Evolutionary conservation across 2,888 invertebrate species (phyloP).

Genomic region (Bombylius major): DNA sequence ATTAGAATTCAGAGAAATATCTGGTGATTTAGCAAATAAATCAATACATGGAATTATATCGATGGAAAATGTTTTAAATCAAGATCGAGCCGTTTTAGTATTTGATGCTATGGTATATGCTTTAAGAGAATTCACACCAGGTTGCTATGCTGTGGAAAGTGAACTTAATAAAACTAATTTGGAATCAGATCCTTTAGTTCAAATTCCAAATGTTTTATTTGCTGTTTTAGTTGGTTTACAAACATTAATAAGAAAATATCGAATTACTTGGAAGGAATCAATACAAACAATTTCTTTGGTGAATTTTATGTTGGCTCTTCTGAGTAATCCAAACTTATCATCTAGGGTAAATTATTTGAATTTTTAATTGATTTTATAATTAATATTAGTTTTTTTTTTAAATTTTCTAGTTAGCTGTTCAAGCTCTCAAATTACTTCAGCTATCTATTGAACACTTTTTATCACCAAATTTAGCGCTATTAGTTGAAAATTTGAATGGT

Average conservation of each 20-base stretch:
- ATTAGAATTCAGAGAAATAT: slow-evolving; percentile 15
- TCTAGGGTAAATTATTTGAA: slow-evolving; percentile 36
- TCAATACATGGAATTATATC: slow-evolving; percentile 32
- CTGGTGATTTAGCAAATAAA: slow-evolving; percentile 29
- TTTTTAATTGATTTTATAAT: slow-evolving; percentile 3
- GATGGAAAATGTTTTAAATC: slow-evolving; percentile 42
- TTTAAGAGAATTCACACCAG: slow-evolving; percentile 41
- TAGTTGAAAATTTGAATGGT: slow-evolving; percentile 53
- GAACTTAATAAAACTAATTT: not conserved
- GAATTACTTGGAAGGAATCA: slow-evolving; percentile 66
- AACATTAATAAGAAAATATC: slow-evolving; percentile 51
- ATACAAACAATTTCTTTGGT: slow-evolving; percentile 59
- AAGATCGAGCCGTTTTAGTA: slow-evolving; percentile 48
- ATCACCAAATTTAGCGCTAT: slow-evolving; percentile 60
- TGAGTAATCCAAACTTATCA: slow-evolving; percentile 41
- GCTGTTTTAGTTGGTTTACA: slow-evolving; percentile 54
- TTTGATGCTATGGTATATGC: slow-evolving; percentile 50
- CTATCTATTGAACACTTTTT: slow-evolving; percentile 61
- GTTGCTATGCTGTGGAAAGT: slow-evolving; percentile 8
- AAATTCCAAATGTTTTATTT: slow-evolving; percentile 43
- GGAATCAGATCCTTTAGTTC: slow-evolving; percentile 30
- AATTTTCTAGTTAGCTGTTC: slow-evolving; percentile 50
- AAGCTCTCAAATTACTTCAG: slow-evolving; percentile 55
- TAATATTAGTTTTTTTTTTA: not conserved
- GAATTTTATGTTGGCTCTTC: slow-evolving; percentile 40